Percentiles rank a stretch among this genome's conserved stretches.
phyloP scores from a whole-genome alignment of 2,113 vertebrate species.

The Oceanodroma tethys region DNA sequence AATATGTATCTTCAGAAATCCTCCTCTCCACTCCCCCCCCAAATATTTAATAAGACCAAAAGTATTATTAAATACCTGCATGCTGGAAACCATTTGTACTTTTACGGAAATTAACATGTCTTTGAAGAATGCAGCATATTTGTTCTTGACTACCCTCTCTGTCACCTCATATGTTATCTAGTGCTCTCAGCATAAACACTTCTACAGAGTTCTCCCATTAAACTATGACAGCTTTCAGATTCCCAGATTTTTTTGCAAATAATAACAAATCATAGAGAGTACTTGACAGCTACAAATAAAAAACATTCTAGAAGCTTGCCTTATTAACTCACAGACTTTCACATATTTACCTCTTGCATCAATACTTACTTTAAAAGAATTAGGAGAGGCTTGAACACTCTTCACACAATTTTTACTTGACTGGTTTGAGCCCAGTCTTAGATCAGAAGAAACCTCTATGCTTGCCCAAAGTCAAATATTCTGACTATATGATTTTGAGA shows the following conservation, averaged over 20 bases:
- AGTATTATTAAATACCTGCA: background rate
- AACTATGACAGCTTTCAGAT: background rate
- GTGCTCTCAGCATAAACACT: background rate
- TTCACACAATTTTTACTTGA: background rate
- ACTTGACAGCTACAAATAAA: background rate
- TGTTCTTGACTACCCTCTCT: background rate
- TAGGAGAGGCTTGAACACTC: fast-evolving
- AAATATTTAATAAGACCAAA: background rate
- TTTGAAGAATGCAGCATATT: background rate
- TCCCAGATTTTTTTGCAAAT: background rate
- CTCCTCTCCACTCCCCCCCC: fast-evolving
- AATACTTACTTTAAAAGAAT: background rate
- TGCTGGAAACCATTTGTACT: background rate
- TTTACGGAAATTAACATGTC: background rate
- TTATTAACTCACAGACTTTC: background rate
- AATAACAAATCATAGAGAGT: background rate
- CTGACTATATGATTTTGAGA: background rate
- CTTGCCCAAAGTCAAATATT: background rate
- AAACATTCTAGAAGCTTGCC: background rate
- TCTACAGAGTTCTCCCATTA: background rate
- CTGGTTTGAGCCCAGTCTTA: background rate
- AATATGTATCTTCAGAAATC: background rate
- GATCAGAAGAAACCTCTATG: background rate
- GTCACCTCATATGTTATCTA: background rate
- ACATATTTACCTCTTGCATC: background rate